Conservation (phyloP, 2,888 invertebrate genomes). For the Parasteatoda lunata region DNA sequence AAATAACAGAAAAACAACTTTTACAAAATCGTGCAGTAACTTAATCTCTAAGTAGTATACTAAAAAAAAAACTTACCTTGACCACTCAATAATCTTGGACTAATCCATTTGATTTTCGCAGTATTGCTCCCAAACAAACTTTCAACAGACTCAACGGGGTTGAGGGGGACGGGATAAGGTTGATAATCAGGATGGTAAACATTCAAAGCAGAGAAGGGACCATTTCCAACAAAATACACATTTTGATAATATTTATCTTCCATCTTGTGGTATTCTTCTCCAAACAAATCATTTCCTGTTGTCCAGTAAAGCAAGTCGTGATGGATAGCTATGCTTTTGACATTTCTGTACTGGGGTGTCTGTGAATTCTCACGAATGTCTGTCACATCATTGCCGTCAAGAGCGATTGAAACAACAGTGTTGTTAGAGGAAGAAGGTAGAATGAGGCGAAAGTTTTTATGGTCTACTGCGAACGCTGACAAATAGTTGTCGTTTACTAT, state of each 20-base stretch:
- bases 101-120: conserved; percentile 87
- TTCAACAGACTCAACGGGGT: conserved; percentile 84
- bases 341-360: conserved; percentile 82
- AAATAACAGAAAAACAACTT: no score
- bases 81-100: conserved; percentile 84
- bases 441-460: conserved; percentile 85
- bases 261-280: conserved; percentile 84
- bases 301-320: conserved; percentile 91
- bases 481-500: conserved; percentile 78
- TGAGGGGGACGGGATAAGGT: conserved; percentile 76
- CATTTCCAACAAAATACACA: conserved; percentile 78
- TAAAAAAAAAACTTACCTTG: conserved; percentile 78
- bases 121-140: conserved; percentile 82
- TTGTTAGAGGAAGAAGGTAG: conserved; percentile 82
- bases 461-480: conserved; percentile 89
- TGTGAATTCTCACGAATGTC: conserved; percentile 84
- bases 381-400: conserved; percentile 81
- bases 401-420: conserved; percentile 85
- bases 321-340: conserved; percentile 84
- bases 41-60: neutral
- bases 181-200: conserved; percentile 83
- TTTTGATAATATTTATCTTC: conserved; percentile 86
- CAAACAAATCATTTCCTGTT: conserved; percentile 82
- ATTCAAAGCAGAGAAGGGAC: conserved; percentile 77
- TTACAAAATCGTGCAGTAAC: no score